phyloP scores from a whole-genome alignment of 2,888 invertebrate species.

The Leucania comma region DNA sequence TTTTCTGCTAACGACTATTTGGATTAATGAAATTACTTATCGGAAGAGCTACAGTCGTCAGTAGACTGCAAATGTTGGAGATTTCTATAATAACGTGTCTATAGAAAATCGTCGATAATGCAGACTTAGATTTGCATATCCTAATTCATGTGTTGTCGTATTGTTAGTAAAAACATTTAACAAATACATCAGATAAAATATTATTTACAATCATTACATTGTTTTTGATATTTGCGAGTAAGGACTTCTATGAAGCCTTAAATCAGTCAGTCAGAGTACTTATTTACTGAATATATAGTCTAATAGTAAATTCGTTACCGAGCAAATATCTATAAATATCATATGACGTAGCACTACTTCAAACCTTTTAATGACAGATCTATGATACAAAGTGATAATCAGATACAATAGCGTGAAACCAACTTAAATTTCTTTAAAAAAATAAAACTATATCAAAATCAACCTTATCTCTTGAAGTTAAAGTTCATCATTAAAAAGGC shows the following conservation, averaged over 20 bases:
- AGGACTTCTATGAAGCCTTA: conserved; percentile 40
- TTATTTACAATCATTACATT: conserved; percentile 5
- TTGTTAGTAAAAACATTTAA: no score
- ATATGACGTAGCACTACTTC: conserved; percentile 44
- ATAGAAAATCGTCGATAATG: background rate
- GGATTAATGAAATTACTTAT: background rate
- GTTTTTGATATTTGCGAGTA: conserved; percentile 10
- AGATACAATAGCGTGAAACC: conserved; percentile 54
- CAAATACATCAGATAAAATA: conserved; percentile 2
- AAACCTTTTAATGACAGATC: conserved; percentile 53
- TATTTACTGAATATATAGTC: conserved; percentile 41
- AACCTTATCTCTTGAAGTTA: conserved; percentile 30
- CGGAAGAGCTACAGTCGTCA: background rate
- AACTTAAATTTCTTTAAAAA: conserved; percentile 12
- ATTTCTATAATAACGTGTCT: background rate
- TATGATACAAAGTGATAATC: conserved; percentile 54
- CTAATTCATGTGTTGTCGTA: conserved; percentile 6
- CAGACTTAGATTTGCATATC: background rate
- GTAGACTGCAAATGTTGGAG: background rate
- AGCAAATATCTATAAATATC: conserved; percentile 44
- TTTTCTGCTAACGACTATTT: background rate
- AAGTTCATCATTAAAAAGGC: conserved; percentile 26
- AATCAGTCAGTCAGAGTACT: conserved; percentile 48
- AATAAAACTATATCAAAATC: conserved; percentile 25
- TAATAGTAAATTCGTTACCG: conserved; percentile 41